A percentile compares a stretch with the other conserved stretches of the same genome.
phyloP scores from a whole-genome alignment of 1,140 invertebrate species.

The Neodiprion pinetum region DNA sequence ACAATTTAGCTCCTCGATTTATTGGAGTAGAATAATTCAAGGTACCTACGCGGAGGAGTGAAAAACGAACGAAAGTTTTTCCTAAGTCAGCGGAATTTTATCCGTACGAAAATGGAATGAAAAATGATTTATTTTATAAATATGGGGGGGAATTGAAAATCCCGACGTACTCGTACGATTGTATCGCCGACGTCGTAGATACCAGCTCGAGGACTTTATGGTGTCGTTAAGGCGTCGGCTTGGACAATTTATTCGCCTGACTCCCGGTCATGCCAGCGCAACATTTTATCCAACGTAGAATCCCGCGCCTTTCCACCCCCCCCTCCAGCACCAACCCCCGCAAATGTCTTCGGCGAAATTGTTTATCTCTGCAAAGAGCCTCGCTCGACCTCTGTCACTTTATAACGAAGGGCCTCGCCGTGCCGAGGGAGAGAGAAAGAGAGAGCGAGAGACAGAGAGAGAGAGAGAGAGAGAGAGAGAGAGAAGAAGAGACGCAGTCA shows the following conservation, averaged over 20 bases:
- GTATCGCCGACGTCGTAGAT: not conserved
- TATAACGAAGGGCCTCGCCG: not conserved
- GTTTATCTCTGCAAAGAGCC: not conserved
- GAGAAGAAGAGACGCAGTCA: not conserved
- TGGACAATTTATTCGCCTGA: slow-evolving; percentile 20
- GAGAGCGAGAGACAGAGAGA: not conserved
- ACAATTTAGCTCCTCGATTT: too few species aligned
- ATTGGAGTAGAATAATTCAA: too few species aligned
- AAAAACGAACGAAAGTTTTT: too few species aligned
- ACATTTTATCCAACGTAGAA: not conserved
- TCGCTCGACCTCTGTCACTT: not conserved
- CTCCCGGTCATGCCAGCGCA: slow-evolving; percentile 13
- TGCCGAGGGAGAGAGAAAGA: not conserved
- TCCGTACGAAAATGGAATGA: too few species aligned
- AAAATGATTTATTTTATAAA: too few species aligned
- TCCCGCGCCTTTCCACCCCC: not conserved
- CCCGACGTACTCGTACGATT: too few species aligned
- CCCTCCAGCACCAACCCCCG: not conserved
- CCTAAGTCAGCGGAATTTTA: too few species aligned
- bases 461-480: not conserved
- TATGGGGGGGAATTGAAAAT: too few species aligned
- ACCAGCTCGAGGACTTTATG: slow-evolving; percentile 21
- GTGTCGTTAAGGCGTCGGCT: slow-evolving; percentile 27
- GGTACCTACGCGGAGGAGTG: too few species aligned
- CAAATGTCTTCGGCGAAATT: slow-evolving; percentile 5